Evolutionary conservation across 2,797 vertebrate genomes (phyloP), one percentile per base, ranked within the genome.

Genomic region (Galaxias olidus): DNA sequence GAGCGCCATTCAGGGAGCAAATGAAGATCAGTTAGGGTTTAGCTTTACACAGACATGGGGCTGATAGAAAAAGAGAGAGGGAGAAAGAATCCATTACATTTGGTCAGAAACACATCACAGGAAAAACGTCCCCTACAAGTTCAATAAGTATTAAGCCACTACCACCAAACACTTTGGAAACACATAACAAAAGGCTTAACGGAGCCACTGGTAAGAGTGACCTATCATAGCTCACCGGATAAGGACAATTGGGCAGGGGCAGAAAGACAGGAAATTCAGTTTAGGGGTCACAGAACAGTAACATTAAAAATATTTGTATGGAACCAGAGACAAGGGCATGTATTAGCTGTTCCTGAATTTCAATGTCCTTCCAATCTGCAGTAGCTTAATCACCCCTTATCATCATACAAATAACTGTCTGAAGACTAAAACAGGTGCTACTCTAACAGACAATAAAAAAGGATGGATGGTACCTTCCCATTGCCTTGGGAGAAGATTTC

Each of bases 101-200:
- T 20, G 13, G 14, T 13, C 55, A 50, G 69, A 19, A 30, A 68
- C 51, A 75, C 59, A 66, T 56, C n/a, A 70, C 62, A 74, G 76
- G 65, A 77, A 74, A 44, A 52, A 60, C 47, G 17, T 69, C 58
- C 30, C 6, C 30, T 6, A 30, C 6, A 30, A 30, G 30, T 30
- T 6, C 30, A 30, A 30, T 30, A 30, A 68, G 66, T 1, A 18
- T 51, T 57, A 71, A 17, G 11, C 19, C 13, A 51, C 61, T 50
- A 48, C 60, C 20, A 42, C 47, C 9, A 51, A 40, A 44, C 59
- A 40, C 66, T 30, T 48, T 78, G 74, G 84, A 78, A 81, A 80
- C 78, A 81, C 78, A 79, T 63, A 74, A 70, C 83, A 78, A 83
- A 5, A 15, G 77, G 6, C 63, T 62, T 30, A 56, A 65, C 56